Percentiles rank a stretch among this genome's conserved stretches.
These are phyloP conservation scores for Drosophila imparisetae DNA, from an alignment of 2,888 invertebrate genomes.

Conservation along the genomic window DNA sequence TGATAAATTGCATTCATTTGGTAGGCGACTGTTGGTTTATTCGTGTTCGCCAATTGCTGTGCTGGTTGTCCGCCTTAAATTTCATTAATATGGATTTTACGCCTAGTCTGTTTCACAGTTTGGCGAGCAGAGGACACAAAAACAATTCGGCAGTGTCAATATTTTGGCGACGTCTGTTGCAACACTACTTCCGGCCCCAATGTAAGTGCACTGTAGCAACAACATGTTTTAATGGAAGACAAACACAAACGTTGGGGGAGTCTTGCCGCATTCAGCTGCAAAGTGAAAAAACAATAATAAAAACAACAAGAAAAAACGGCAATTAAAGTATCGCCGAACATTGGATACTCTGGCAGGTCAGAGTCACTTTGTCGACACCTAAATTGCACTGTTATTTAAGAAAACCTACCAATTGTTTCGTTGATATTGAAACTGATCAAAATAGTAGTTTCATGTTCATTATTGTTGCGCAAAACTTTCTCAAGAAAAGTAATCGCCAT, in stretches of 20 bases:
- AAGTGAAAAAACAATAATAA: slow-evolving; percentile 27
- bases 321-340: not conserved
- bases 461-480: not conserved
- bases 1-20: slow-evolving; percentile 39
- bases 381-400: not conserved
- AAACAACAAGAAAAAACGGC: slow-evolving; percentile 27
- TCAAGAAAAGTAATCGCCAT: not conserved
- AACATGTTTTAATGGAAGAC: slow-evolving; percentile 63
- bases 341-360: not conserved
- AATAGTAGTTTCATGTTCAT: not conserved
- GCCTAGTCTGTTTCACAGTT: slow-evolving; percentile 29
- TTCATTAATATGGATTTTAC: slow-evolving; percentile 53
- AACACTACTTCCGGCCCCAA: slow-evolving; percentile 9
- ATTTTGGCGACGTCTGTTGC: slow-evolving; percentile 54
- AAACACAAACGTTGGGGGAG: slow-evolving; percentile 41
- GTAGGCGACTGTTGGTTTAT: slow-evolving; percentile 15
- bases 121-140: slow-evolving; percentile 24
- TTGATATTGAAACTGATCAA: not conserved
- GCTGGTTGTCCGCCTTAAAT: slow-evolving; percentile 50
- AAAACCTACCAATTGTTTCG: not conserved
- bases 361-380: not conserved
- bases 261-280: slow-evolving; percentile 6
- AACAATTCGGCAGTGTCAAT: slow-evolving; percentile 57
- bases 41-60: slow-evolving; percentile 9
- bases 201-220: slow-evolving; percentile 33